phyloP scores from a whole-genome alignment of 1,140 invertebrate species.

The Drosophila watanabei region DNA sequence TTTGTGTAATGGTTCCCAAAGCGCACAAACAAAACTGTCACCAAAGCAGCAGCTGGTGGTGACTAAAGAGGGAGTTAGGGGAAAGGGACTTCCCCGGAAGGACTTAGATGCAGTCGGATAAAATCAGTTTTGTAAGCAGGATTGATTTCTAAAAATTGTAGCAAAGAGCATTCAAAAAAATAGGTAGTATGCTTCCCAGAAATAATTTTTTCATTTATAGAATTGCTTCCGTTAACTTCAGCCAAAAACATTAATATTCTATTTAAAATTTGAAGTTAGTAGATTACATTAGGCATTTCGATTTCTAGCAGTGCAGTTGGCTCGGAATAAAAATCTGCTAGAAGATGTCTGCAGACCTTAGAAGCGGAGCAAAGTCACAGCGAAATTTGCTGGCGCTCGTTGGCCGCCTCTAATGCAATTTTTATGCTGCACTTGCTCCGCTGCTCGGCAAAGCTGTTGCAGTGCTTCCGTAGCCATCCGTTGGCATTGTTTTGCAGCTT shows the following conservation, averaged over 20 bases:
- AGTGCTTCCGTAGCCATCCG: conserved; percentile 56
- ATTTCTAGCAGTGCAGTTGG: conserved; percentile 6
- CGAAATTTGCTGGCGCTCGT: conserved; percentile 38
- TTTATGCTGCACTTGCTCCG: conserved; percentile 71
- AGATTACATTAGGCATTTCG: not conserved
- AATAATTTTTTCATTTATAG: not conserved
- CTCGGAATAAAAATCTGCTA: conserved; percentile 13
- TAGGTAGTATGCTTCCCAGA: not conserved
- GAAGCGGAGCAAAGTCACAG: conserved; percentile 39
- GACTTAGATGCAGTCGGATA: conserved; percentile 22
- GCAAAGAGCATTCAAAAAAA: not conserved
- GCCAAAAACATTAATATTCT: not conserved
- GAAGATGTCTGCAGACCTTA: conserved; percentile 21
- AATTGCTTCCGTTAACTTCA: not conserved
- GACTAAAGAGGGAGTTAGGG: not conserved
- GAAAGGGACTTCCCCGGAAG: not conserved
- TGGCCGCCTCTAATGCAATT: conserved; percentile 75
- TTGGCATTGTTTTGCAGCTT: conserved; percentile 55
- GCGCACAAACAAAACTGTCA: conserved; percentile 74
- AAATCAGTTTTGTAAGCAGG: conserved; percentile 7
- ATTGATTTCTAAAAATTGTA: not conserved
- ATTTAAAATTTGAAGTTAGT: not conserved
- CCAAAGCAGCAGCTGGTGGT: conserved; percentile 20
- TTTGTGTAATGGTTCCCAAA: conserved; percentile 68
- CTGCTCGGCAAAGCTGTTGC: conserved; percentile 29